Evolutionary conservation across 2,888 invertebrate genomes (phyloP).

Genomic region (Artemia sinica): DNA sequence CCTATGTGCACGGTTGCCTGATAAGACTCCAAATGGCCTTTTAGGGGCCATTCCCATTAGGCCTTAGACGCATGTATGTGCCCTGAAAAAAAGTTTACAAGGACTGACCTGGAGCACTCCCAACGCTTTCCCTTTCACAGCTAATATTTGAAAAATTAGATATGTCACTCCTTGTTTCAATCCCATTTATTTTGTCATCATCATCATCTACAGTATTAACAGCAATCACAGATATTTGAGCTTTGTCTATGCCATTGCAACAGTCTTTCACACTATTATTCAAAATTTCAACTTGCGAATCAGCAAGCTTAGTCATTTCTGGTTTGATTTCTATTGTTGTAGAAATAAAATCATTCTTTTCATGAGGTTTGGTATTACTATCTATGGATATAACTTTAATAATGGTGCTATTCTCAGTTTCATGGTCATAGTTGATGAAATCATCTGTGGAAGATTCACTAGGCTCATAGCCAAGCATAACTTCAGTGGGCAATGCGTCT

Average conservation of each 20-base stretch:
- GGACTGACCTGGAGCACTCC: not conserved
- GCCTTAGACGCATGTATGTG: no score
- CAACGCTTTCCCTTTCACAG: conserved; percentile 16
- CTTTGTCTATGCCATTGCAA: not conserved
- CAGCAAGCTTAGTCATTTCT: conserved; percentile 51
- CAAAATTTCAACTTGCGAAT: conserved; percentile 66
- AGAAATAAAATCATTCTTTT: not conserved
- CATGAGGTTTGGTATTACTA: no score
- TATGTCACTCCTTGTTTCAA: conserved; percentile 22
- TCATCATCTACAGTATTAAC: conserved; percentile 9
- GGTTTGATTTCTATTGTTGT: conserved; percentile 17
- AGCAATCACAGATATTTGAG: conserved; percentile 16
- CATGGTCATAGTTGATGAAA: not conserved
- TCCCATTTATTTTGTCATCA: conserved; percentile 2
- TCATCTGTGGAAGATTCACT: conserved; percentile 22
- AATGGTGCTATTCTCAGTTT: not conserved
- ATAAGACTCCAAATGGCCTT: no score
- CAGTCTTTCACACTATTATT: conserved; percentile 37
- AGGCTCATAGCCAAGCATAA: conserved; percentile 14
- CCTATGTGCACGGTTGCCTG: no score
- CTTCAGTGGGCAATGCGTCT: no score
- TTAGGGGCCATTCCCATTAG: no score
- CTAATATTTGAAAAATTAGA: conserved; percentile 25
- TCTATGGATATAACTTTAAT: no score
- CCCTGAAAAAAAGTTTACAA: not conserved